These are phyloP conservation scores for Augochlora pura DNA, from an alignment of 1,140 invertebrate species.

Conservation along the genomic window DNA sequence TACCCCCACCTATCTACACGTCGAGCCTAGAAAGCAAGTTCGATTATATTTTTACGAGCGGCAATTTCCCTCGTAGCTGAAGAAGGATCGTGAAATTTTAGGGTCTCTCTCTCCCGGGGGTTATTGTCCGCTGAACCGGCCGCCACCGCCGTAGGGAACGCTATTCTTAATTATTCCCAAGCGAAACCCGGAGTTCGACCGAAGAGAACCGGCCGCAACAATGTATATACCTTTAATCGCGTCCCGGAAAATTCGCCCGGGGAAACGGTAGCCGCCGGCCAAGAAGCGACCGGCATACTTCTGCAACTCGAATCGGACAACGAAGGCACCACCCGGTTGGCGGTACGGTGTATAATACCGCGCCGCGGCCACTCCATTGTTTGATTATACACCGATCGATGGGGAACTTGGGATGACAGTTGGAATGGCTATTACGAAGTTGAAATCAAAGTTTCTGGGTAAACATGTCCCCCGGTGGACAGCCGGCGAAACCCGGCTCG, in stretches of 20 bases:
- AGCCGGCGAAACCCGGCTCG: neutral
- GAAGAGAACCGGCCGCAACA: constrained; percentile 16
- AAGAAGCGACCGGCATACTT: constrained; percentile 29
- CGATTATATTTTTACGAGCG: too few relatives aligned
- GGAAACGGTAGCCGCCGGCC: constrained; percentile 2
- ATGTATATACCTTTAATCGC: constrained; percentile 36
- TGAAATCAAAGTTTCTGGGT: constrained; percentile 38
- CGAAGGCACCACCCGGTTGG: constrained; percentile 12
- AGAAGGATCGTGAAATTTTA: too few relatives aligned
- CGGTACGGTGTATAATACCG: constrained; percentile 15
- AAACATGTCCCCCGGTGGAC: constrained; percentile 24
- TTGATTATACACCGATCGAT: constrained; percentile 42
- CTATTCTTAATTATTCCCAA: constrained; percentile 34
- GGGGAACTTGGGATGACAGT: constrained; percentile 35
- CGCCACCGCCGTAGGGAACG: neutral
- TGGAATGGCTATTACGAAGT: constrained; percentile 38
- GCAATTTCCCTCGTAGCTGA: too few relatives aligned
- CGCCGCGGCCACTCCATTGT: constrained; percentile 22
- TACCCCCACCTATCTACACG: too few relatives aligned
- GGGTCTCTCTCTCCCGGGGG: too few relatives aligned
- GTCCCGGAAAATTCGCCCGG: constrained; percentile 30
- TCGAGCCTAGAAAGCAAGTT: too few relatives aligned
- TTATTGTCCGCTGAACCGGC: neutral
- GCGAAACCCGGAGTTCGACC: neutral
- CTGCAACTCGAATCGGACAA: constrained; percentile 13